These are phyloP conservation scores for Boulengerochromis microlepis DNA, from an alignment of 2,113 vertebrate genomes.

Conservation along the genomic window DNA sequence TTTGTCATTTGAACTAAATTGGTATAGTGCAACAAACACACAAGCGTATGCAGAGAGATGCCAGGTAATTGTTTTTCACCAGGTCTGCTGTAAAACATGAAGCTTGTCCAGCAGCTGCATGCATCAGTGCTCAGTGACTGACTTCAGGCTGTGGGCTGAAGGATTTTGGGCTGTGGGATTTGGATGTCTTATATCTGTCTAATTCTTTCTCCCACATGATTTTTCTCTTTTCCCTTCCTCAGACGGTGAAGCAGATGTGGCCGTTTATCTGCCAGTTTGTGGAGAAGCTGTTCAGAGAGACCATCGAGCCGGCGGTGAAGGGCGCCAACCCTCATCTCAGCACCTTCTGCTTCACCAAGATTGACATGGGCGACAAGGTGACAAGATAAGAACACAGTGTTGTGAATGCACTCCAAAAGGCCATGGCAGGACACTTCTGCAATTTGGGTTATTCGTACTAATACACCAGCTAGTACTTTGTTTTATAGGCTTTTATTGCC, in stretches of 20 bases:
- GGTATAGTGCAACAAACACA: rapidly evolving
- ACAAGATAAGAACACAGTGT: neutral
- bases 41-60: neutral
- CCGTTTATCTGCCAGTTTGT: conserved; percentile 96
- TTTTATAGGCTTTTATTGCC: neutral
- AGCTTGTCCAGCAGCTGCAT: neutral
- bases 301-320: conserved; percentile 90
- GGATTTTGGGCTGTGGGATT: neutral
- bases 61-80: neutral
- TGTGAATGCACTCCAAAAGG: neutral
- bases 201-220: neutral
- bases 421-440: neutral
- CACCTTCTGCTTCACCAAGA: conserved; percentile 91
- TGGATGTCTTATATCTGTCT: neutral
- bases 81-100: neutral
- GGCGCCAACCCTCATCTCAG: conserved; percentile 86
- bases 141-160: neutral
- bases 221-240: neutral
- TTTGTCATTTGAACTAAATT: neutral
- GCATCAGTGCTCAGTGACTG: neutral
- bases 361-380: conserved; percentile 93
- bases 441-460: neutral
- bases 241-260: conserved; percentile 99
- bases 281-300: conserved; percentile 92
- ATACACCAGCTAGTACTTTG: neutral